A percentile compares a stretch with the other conserved stretches of the same genome.
Conservation (phyloP, 2,797 vertebrate species). For the Limnodromus scolopaceus region DNA sequence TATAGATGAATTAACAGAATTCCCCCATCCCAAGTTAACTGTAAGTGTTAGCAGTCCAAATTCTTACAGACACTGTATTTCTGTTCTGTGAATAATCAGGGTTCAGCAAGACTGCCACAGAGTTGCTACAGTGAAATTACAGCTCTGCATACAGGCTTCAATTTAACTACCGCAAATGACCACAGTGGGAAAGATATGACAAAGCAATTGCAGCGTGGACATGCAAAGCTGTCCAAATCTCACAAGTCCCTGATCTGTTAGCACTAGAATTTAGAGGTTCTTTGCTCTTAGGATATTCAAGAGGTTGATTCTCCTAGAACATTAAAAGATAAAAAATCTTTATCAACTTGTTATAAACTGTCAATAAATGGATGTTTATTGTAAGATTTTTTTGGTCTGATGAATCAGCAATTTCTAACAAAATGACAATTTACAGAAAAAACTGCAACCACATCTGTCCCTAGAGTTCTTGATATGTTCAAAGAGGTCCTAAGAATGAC, state of each 20-base stretch:
- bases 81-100: neutral
- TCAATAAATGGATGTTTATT: neutral
- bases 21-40: neutral
- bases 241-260: neutral
- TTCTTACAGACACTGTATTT: neutral
- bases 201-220: neutral
- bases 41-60: neutral
- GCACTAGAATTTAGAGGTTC: neutral
- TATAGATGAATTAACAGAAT: neutral
- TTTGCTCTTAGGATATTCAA: neutral
- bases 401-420: neutral
- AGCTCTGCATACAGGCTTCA: neutral
- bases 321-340: neutral
- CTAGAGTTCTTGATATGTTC: neutral
- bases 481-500: neutral
- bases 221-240: neutral
- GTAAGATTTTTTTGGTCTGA: neutral
- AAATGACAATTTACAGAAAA: neutral
- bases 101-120: neutral
- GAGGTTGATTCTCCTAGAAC: neutral
- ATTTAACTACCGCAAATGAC: neutral
- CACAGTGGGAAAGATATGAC: neutral
- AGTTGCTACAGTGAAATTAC: neutral
- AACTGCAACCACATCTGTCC: neutral
- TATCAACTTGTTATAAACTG: neutral